Evolutionary conservation across 2,888 invertebrate species (phyloP), one percentile per base, ranked within the genome.

Genomic region (Ophonus ardosiacus): DNA sequence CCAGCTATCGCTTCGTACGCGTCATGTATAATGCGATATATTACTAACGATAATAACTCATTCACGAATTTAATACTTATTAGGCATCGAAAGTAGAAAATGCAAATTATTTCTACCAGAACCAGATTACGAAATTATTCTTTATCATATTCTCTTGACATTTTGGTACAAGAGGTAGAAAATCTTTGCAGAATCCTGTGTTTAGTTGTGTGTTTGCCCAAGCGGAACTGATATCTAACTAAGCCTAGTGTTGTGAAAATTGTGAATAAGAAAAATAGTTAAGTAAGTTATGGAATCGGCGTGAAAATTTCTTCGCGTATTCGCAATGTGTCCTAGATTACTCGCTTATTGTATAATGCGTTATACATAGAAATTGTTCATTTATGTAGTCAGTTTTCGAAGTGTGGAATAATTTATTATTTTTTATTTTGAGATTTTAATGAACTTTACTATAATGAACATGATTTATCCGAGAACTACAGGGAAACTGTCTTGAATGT

Each of bases 41-140:
- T 68, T 68, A 68, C 68, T 31, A 68, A 74, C 51, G 10, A n/a
- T 21, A 74, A 74, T 74, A 74, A 21, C 51, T 13, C 6, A 74
- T 74, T 74, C 74, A 74, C 74, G 74, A 74, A 74, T 74, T 74
- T 51, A 74, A 74, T 74, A 74, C 74, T 7, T 74, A 51, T 74
- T 43, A 74, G 74, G 6, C 8, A n/a, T 10, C 74, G 17, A 74
- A 68, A 68, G 15, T 24, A 68, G 68, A 24, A 31, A 13, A 74
- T 74, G 74, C 74, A 74, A 74, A 74, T 74, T 74, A 74, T 43
- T 51, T 74, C 51, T 74, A 8, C 56, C 68, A n/a, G 4, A 68
- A 4, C 68, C 24, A 31, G 68, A 68, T 38, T 68, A 7, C 7
- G 68, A n/a, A 68, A 68, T 21, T n/a, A 31, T 15, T 68, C n/a